These are phyloP conservation scores for Pecten maximus DNA, from an alignment of 2,888 invertebrate species.

Conservation along the genomic window DNA sequence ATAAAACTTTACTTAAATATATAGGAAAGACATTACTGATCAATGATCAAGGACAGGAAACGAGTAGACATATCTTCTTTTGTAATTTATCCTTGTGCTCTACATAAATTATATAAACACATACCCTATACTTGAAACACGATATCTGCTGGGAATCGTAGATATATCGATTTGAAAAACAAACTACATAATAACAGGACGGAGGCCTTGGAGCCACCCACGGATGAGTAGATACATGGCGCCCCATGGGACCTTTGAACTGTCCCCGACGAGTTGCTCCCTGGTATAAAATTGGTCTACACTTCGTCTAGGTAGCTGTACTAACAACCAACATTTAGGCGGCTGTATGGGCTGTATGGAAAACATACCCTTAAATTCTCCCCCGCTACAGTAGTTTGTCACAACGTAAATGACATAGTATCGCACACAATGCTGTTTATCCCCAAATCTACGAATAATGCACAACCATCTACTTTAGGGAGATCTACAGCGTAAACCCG, in stretches of 20 bases:
- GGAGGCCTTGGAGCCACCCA: not conserved
- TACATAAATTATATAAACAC: not conserved
- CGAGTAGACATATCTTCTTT: too few species aligned
- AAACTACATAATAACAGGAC: not conserved
- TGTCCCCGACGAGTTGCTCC: not conserved
- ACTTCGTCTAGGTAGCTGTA: not conserved
- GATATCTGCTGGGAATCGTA: not conserved
- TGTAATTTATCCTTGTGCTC: too few species aligned
- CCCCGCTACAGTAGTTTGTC: not conserved
- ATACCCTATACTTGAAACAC: not conserved
- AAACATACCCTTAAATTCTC: not conserved
- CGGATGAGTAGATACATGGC: not conserved
- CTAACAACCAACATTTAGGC: slow-evolving; percentile 22
- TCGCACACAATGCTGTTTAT: not conserved
- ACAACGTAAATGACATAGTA: not conserved
- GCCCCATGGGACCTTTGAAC: not conserved
- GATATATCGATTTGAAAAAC: not conserved
- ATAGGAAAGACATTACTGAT: too few species aligned
- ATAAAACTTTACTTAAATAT: too few species aligned
- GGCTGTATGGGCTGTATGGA: not conserved
- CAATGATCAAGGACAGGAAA: too few species aligned
- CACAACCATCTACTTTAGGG: not conserved
- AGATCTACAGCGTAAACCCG: not conserved
- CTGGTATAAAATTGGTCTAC: not conserved
- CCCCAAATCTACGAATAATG: not conserved